phyloP scores from a whole-genome alignment of 2,888 invertebrate species.

The Drosophila niveifrons region DNA sequence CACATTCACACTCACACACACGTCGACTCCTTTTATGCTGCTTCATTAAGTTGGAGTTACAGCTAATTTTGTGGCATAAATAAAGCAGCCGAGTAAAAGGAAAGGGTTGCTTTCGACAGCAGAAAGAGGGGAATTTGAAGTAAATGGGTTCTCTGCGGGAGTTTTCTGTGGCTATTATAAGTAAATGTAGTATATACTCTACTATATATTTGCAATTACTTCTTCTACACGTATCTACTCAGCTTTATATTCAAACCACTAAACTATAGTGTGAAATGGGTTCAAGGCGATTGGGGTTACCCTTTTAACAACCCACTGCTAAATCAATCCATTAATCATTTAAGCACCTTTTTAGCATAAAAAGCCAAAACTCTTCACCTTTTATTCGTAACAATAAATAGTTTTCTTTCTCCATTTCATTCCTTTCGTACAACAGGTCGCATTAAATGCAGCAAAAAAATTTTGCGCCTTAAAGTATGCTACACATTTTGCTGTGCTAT shows the following conservation, averaged over 20 bases:
- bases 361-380: not conserved
- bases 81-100: not conserved
- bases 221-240: too few species aligned
- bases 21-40: slow-evolving; percentile 8
- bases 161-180: not conserved
- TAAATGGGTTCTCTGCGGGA: not conserved
- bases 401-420: not conserved
- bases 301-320: not conserved
- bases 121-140: too few species aligned
- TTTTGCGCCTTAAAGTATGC: not conserved
- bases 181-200: not conserved
- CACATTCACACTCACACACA: slow-evolving; percentile 16
- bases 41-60: slow-evolving; percentile 4
- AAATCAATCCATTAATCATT: not conserved
- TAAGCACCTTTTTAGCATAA: not conserved
- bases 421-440: not conserved
- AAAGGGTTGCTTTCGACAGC: not conserved
- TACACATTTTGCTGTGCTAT: not conserved
- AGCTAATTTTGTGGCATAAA: slow-evolving; percentile 29
- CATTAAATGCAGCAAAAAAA: not conserved
- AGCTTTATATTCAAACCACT: too few species aligned
- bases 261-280: not conserved
- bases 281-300: not conserved
- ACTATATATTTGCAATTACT: not conserved
- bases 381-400: not conserved